A percentile compares a stretch with the other conserved stretches of the same genome.
These are phyloP conservation scores for Fulica atra DNA, from an alignment of 2,113 vertebrate genomes.

Conservation along the genomic window DNA sequence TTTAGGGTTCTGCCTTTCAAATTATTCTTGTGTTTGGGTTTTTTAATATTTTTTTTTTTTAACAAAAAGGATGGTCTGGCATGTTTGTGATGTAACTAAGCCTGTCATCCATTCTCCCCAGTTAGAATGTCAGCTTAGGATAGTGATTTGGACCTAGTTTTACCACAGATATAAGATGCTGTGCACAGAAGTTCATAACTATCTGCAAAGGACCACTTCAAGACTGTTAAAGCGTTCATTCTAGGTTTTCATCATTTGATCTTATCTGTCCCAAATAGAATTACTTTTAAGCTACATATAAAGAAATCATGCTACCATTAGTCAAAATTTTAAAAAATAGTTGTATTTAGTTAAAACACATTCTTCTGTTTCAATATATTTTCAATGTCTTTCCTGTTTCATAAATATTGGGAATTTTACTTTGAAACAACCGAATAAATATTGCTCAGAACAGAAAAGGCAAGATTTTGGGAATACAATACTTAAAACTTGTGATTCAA, in stretches of 20 bases:
- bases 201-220: rapidly evolving
- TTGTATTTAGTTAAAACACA: not conserved
- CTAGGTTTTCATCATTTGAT: not conserved
- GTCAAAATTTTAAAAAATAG: not conserved
- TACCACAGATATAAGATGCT: not conserved
- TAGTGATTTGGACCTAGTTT: not conserved
- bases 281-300: not conserved
- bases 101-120: not conserved
- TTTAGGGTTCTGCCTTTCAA: not conserved
- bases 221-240: not conserved
- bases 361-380: not conserved
- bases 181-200: not conserved
- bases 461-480: not conserved
- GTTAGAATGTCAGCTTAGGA: not conserved
- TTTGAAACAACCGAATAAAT: not conserved
- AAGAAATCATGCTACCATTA: not conserved
- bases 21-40: not conserved
- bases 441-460: not conserved
- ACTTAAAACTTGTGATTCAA: not conserved
- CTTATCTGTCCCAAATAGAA: not conserved
- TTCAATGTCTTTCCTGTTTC: not conserved
- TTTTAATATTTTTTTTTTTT: too few species aligned
- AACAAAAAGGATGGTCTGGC: not conserved
- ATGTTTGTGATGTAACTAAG: not conserved
- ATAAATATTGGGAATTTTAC: not conserved